phyloP scores from a whole-genome alignment of 2,888 invertebrate genomes.

The Polydesmus complanatus region DNA sequence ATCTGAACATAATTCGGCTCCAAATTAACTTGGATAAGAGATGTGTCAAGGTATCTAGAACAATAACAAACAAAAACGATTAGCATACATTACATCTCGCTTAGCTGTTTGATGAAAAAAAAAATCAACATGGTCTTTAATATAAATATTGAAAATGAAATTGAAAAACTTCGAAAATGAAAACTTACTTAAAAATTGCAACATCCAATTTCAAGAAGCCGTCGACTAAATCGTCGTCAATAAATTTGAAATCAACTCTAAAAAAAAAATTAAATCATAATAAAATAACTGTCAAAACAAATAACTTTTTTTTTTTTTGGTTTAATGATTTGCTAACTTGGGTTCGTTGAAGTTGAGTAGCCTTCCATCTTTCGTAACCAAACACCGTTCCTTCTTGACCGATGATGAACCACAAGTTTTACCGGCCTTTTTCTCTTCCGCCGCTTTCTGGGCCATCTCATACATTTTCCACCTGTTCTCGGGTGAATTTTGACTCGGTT shows the following conservation, averaged over 20 bases:
- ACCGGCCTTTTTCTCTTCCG: neutral
- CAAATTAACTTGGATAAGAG: neutral
- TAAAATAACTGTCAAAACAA: too few relatives aligned
- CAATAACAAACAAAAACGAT: too few relatives aligned
- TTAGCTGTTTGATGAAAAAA: too few relatives aligned
- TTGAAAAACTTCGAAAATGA: neutral
- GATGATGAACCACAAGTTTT: neutral
- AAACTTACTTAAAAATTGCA: neutral
- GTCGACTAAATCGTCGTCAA: neutral
- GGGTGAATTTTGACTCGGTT: neutral
- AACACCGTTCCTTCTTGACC: neutral
- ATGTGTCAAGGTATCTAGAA: neutral
- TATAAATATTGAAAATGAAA: too few relatives aligned
- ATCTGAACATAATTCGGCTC: neutral
- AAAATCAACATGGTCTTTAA: too few relatives aligned
- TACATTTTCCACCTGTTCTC: neutral
- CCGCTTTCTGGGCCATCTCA: neutral
- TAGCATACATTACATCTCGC: too few relatives aligned
- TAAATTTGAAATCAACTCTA: neutral
- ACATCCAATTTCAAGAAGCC: neutral
- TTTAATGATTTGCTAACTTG: too few relatives aligned
- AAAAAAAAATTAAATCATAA: too few relatives aligned
- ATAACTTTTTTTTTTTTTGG: too few relatives aligned
- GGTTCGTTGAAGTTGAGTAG: neutral
- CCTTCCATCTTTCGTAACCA: neutral